A percentile compares a stretch with the other conserved stretches of the same genome.
Evolutionary conservation across 1,140 invertebrate species (phyloP).

Genomic region (Bursaphelenchus mucronatus): DNA sequence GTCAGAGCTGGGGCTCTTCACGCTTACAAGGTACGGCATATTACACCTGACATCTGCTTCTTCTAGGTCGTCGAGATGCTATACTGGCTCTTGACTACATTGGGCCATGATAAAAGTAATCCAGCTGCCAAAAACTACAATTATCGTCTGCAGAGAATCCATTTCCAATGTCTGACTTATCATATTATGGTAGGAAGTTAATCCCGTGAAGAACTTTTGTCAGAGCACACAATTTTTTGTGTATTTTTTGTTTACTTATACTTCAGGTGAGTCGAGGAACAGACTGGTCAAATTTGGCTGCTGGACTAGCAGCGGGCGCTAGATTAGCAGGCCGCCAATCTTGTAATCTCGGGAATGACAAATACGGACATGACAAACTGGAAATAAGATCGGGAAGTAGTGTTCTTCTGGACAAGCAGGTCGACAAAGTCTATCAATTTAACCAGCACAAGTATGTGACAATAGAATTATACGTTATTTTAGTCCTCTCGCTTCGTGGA

Average conservation of each 20-base stretch:
- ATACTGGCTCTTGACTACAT: conserved; percentile 62
- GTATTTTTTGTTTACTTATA: conserved; percentile 25
- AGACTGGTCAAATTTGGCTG: conserved; percentile 62
- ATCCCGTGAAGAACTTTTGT: not conserved
- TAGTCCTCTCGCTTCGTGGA: conserved; percentile 62
- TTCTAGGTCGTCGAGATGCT: conserved; percentile 63
- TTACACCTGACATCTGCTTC: not conserved
- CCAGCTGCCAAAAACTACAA: conserved; percentile 53
- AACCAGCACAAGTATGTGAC: conserved; percentile 55
- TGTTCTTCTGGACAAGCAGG: conserved; percentile 60
- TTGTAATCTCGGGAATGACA: conserved; percentile 61
- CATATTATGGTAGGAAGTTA: conserved; percentile 63
- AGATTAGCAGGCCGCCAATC: conserved; percentile 62
- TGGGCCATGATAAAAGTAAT: conserved; percentile 58
- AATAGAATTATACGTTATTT: conserved; percentile 27
- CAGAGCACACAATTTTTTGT: not conserved
- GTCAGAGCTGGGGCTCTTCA: conserved; percentile 50
- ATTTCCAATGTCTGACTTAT: conserved; percentile 65
- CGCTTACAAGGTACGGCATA: conserved; percentile 40
- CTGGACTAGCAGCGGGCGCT: conserved; percentile 63
- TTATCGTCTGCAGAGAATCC: conserved; percentile 62
- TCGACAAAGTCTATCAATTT: conserved; percentile 60
- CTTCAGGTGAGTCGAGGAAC: conserved; percentile 47
- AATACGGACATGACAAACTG: conserved; percentile 44
- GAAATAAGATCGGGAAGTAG: conserved; percentile 45